These are phyloP conservation scores for Mus musculus DNA, from an alignment of 2,113 vertebrate species.

Conservation along the genomic window GRCm39 chr16:85562501-85563000, in stretches of 20 bases:
- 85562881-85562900: constrained; percentile 6
- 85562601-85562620: too few relatives aligned
- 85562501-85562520: too few relatives aligned
- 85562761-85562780: constrained; percentile 70
- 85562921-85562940: constrained; percentile 36
- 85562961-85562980: constrained; percentile 14
- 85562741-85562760: constrained; percentile 71
- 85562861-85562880: constrained; percentile 38
- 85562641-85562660: constrained; percentile 58
- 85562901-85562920: neutral
- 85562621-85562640: neutral
- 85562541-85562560: too few relatives aligned
- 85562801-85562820: constrained; percentile 62
- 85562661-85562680: constrained; percentile 68
- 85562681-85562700: constrained; percentile 77
- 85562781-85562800: constrained; percentile 59
- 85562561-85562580: too few relatives aligned
- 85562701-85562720: constrained; percentile 75
- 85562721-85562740: constrained; percentile 77
- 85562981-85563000: neutral
- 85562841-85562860: neutral
- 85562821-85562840: constrained; percentile 56
- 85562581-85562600: too few relatives aligned
- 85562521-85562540: too few relatives aligned
- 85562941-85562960: neutral